A percentile compares a stretch with the other conserved stretches of the same genome.
phyloP scores from a whole-genome alignment of 2,888 invertebrate genomes.

The Coelogynopora nodosa region DNA sequence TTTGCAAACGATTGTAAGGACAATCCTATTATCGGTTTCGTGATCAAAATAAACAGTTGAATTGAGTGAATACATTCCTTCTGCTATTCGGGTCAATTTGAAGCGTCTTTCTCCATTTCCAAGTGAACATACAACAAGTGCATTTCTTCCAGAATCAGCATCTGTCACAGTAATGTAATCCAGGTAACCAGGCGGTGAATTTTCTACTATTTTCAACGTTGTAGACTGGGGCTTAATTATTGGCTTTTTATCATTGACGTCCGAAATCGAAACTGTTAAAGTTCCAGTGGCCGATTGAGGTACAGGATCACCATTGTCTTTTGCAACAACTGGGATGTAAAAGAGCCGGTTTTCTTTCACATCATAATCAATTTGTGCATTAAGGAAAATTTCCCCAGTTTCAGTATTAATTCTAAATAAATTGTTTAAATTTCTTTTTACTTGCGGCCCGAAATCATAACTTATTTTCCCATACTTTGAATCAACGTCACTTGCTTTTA shows the following conservation, averaged over 20 bases:
- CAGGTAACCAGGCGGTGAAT: not conserved
- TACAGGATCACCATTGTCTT: conserved; percentile 1
- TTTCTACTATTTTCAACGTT: not conserved
- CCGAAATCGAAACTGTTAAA: not conserved
- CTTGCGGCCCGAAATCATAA: not conserved
- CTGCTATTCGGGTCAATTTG: not conserved
- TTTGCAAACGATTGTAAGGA: not conserved
- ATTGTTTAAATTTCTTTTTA: not conserved
- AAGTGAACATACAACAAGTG: not conserved
- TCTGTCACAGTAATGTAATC: conserved; percentile 1
- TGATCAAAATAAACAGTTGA: not conserved
- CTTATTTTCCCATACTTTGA: not conserved
- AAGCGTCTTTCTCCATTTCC: not conserved
- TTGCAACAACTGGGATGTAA: not conserved
- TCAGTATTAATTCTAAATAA: not conserved
- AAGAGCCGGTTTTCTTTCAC: not conserved
- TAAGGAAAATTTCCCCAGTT: not conserved
- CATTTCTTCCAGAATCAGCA: not conserved
- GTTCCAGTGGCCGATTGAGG: not conserved
- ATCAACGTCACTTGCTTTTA: not conserved
- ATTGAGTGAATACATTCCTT: not conserved
- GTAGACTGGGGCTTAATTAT: not conserved
- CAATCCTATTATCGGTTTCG: not conserved
- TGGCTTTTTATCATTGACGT: not conserved
- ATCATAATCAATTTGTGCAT: not conserved